A percentile compares a stretch with the other conserved stretches of the same genome.
Evolutionary conservation across 2,113 vertebrate genomes (phyloP).

Genomic region (Pyrgilauda ruficollis): DNA sequence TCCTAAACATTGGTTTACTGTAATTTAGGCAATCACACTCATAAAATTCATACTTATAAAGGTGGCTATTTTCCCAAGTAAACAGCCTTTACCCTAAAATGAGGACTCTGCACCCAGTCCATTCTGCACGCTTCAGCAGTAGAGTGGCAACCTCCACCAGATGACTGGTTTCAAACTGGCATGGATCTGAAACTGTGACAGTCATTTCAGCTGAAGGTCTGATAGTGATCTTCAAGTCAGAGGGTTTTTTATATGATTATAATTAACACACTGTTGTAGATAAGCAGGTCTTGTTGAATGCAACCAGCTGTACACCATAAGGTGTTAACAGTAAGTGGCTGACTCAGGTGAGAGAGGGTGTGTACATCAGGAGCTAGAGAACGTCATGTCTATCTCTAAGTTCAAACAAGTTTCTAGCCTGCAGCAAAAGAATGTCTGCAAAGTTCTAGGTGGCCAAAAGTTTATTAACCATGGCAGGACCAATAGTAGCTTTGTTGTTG

Average conservation of each 20-base stretch:
- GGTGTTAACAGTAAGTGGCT: neutral
- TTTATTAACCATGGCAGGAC: neutral
- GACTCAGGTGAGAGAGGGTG: neutral
- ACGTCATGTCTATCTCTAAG: neutral
- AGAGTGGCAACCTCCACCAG: neutral
- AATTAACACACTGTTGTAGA: neutral
- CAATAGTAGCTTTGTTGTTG: neutral
- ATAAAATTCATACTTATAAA: neutral
- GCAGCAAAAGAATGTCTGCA: neutral
- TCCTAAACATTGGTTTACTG: neutral
- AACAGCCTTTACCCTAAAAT: neutral
- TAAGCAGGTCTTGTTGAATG: neutral
- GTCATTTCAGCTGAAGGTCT: neutral
- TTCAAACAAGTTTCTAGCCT: neutral
- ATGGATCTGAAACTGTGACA: neutral
- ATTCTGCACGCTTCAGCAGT: neutral
- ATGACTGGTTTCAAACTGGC: neutral
- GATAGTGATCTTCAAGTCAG: neutral
- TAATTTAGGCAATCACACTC: neutral
- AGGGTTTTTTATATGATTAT: neutral
- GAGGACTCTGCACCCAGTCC: neutral
- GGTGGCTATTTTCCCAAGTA: neutral
- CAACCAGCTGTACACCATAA: neutral
- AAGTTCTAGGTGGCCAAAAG: neutral
- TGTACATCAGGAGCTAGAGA: neutral